Evolutionary conservation across 2,797 vertebrate genomes (phyloP), one percentile per base, ranked within the genome.

Genomic region (Esox masquinongy): DNA sequence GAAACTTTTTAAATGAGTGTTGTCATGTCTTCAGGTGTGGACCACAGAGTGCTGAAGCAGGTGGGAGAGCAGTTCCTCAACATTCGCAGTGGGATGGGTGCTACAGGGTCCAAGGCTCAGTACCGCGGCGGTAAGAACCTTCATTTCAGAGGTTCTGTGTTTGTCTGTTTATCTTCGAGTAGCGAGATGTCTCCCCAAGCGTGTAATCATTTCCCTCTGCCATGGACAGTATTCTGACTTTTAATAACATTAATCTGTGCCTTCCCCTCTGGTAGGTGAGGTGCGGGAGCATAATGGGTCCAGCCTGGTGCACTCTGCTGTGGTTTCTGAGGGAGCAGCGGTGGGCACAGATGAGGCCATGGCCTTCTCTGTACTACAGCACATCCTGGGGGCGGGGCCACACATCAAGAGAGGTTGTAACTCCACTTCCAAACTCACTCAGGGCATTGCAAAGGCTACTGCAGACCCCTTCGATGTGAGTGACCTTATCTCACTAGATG

Each of bases 31-130:
- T 72, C 80, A 99, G 98, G 98, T 81, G 93, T 99, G 73, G 93
- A 95, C 79, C 98, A 99, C 73, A 36, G 88, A 53, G 89, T 96
- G 63, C 92, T 99, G 72, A 98, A 94, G 87, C 97, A 97, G 85
- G 91, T 99, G 51, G 98, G 96, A 49, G 96, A 99, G 82, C 96
- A 98, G 17, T 99, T 98, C 83, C 93, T 99, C 8, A 99, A 99
- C 85, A 95, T 99, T 87, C 94, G 98, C 69, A 94, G 97, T 5
- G 98, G 98, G 53, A 75, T 91, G 5, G 98, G 97, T 50, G 81
- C 92, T 77, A 79, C 93, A 3, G 92, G 95, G 5, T 87, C 91
- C 16, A 93, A 94, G 84, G 89, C 96, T 79, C 90, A 91, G 71
- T 99, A 98, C 80, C 94, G 92, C 63, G 97, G 97, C 88, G 97